Evolutionary conservation across 2,888 invertebrate genomes (phyloP).

Genomic region (Chalcis sispes): DNA sequence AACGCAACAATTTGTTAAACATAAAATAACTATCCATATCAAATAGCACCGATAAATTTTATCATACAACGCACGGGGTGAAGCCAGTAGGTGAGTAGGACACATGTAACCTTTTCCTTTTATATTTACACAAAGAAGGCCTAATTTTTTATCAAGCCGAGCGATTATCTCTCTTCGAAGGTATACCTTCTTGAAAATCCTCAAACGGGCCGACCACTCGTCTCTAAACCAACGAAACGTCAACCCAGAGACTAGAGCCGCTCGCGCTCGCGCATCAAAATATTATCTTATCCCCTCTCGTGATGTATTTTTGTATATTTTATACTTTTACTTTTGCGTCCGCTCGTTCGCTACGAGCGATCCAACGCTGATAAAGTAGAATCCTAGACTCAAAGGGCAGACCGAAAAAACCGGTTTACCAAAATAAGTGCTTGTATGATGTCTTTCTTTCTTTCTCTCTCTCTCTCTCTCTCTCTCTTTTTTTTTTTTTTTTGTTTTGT

Average conservation of each 20-base stretch:
- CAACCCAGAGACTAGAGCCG: too few relatives aligned
- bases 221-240: too few relatives aligned
- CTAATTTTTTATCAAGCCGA: conserved; percentile 25
- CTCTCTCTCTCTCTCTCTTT: too few relatives aligned
- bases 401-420: conserved; percentile 54
- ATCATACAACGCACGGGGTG: too few relatives aligned
- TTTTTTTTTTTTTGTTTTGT: too few relatives aligned
- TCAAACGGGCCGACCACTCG: conserved; percentile 54
- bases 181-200: conserved; percentile 26
- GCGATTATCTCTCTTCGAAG: conserved; percentile 38
- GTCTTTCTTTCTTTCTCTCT: too few relatives aligned
- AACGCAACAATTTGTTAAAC: too few relatives aligned
- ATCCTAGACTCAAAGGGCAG: conserved; percentile 59
- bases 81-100: too few relatives aligned
- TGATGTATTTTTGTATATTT: conserved; percentile 63
- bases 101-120: too few relatives aligned
- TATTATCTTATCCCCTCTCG: conserved; percentile 60
- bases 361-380: conserved; percentile 64
- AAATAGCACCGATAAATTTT: too few relatives aligned
- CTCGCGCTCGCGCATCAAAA: conserved; percentile 59
- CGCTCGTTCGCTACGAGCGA: conserved; percentile 60
- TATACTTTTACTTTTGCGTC: conserved; percentile 51
- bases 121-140: not conserved
- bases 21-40: too few relatives aligned
- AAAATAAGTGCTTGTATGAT: too few relatives aligned